Evolutionary conservation across 2,888 invertebrate genomes (phyloP), one percentile per base, ranked within the genome.

Genomic region (Suillia variegata): DNA sequence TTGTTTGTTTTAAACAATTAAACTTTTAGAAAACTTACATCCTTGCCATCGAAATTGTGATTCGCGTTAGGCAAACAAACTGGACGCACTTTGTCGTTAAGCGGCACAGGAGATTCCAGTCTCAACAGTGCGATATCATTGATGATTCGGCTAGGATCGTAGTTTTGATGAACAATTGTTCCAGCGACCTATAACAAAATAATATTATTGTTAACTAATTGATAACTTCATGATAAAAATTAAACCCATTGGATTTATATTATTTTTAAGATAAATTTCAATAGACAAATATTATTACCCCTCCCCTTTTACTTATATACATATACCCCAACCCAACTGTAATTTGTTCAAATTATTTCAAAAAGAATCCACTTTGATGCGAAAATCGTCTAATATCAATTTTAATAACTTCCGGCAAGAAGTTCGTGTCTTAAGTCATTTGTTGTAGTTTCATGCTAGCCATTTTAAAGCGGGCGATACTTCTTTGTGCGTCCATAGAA

Each of bases 41-140:
- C 69, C 52, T 71, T 75, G 26, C 71, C 68, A 64, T 79, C 79
- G 31, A 79, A 75, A 58, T 75, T 75, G 26, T 77, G 77, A 57
- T 75, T 71, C 0, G 22, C 17, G 2, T 70, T 67, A 47, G 81
- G 81, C 63, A 81, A 64, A 24, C 81, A 81, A 22, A 80, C 73
- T 1, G 81, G 81, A 54, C 76, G 74, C 56, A 81, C 68, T 24
- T 67, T 70, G 21, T 70, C 74, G 0, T 56, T 71, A 1, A 81
- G 55, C 0, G 76, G 68, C 8, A 81, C 68, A 0, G 77, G 67
- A 0, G 73, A 70, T n/a, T 77, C 76, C 51, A 81, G 64, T 54
- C 65, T 68, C 12, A 81, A 61, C 21, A 81, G 52, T 2, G 81
- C 80, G 58, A 81, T 73, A 67, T 81, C 81, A 54, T 81, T 80